phyloP scores from a whole-genome alignment of 1,140 invertebrate species.

The Odontomachus brunneus region DNA sequence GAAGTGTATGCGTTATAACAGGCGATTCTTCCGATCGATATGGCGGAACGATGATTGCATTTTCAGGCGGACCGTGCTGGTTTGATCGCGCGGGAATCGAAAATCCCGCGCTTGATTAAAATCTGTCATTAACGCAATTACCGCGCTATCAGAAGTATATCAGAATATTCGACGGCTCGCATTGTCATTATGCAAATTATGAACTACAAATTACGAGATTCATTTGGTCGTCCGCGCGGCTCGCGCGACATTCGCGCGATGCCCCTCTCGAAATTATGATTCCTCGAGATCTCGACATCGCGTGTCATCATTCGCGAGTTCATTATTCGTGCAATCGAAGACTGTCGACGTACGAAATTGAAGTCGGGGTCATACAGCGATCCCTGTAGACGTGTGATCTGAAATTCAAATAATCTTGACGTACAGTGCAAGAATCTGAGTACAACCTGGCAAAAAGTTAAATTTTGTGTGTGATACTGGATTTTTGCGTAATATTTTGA shows the following conservation, averaged over 20 bases:
- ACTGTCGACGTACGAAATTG: background rate
- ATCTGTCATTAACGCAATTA: background rate
- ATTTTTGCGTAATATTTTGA: too few species aligned
- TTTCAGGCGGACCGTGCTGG: background rate
- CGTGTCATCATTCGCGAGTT: background rate
- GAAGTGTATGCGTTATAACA: background rate
- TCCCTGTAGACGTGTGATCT: slow-evolving; percentile 5
- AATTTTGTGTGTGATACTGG: too few species aligned
- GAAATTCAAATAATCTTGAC: slow-evolving; percentile 66
- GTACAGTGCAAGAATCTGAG: too few species aligned
- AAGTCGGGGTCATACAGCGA: slow-evolving; percentile 9
- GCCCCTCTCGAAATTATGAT: too few species aligned
- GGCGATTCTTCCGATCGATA: background rate
- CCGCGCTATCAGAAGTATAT: too few species aligned
- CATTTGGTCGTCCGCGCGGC: background rate
- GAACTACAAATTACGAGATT: background rate
- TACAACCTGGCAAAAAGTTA: too few species aligned
- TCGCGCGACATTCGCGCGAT: too few species aligned
- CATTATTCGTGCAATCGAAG: slow-evolving; percentile 23
- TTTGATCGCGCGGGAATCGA: background rate
- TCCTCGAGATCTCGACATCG: background rate
- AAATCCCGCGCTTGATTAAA: slow-evolving; percentile 6
- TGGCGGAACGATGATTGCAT: background rate
- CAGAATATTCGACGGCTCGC: background rate
- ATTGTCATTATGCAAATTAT: background rate